Base-by-base conservation (phyloP, 2,888 invertebrate species). In the Drosophila austrosaltans region DNA sequence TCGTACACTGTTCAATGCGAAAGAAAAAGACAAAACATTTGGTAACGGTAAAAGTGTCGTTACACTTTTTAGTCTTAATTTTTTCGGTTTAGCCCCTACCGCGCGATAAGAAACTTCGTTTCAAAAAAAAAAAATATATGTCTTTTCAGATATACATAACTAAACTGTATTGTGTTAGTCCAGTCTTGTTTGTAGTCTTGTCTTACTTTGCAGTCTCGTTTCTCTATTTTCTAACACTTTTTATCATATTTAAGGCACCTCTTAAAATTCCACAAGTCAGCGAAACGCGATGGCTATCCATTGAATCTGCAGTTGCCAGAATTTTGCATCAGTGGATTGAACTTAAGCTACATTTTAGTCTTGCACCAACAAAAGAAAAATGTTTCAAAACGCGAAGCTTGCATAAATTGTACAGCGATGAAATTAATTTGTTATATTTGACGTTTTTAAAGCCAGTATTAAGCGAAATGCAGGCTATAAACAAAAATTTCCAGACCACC, bases 391-490 rank as follows among this genome's bases (percentile, higher is more conserved):
- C 56, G 3, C 53, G 36, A 53, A 63, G 30, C 28, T 60, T 48
- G 32, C 44, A 48, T 4, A 48, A 54, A 32, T n/a, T 63, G 10
- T 56, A 12, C 12, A 62, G 25, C 54, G 56, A 63, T 20, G 56
- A 56, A 10, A 30, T 39, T 8, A 63, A 32, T 42, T 25, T 12
- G 30, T 20, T 57, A 10, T 63, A 56, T 44, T 22, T 63, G n/a
- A 53, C 59, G 53, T 60, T 60, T 60, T 60, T 53, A 59, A 53
- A 60, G 53, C 59, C 59, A 60, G 40, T 60, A 25, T 16, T 64
- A 4, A 20, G 3, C 1, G 22, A 64, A 56, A 64, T 59, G 64
- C 64, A 65, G 58, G 12, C 25, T 39, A 53, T 66, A 16, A 2
- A 42, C 63, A 66, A 54, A 54, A 66, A 53, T 53, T 66, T 66